A percentile compares a stretch with the other conserved stretches of the same genome.
These are phyloP conservation scores for Muscicapa comitata DNA, from an alignment of 2,797 vertebrate genomes.

Conservation along the genomic window DNA sequence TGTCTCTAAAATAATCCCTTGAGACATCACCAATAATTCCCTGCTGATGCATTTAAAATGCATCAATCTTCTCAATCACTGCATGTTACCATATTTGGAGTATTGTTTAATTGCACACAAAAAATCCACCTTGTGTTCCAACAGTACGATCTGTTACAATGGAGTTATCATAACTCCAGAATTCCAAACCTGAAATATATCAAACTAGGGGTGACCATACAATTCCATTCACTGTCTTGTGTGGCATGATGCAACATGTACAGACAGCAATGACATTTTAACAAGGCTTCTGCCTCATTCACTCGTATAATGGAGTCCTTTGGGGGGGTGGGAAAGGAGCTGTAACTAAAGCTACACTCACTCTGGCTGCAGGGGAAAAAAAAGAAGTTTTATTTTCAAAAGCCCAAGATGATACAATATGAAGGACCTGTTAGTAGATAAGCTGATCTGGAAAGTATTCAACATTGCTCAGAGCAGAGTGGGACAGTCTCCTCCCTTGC, in stretches of 20 bases:
- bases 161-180: neutral
- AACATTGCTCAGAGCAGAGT: neutral
- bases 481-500: neutral
- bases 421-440: neutral
- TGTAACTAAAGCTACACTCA: neutral
- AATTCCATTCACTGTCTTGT: neutral
- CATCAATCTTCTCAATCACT: constrained; percentile 17
- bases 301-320: neutral
- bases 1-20: constrained; percentile 63
- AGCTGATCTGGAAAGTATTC: neutral
- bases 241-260: neutral
- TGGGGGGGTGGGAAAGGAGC: fast-evolving
- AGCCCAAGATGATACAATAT: neutral
- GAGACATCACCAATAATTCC: constrained; percentile 51
- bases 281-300: neutral
- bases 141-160: neutral
- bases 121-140: fast-evolving
- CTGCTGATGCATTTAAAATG: constrained; percentile 66
- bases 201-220: neutral
- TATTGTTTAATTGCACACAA: neutral
- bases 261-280: neutral
- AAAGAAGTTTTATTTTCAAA: neutral
- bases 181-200: neutral
- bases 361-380: neutral
- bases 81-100: neutral